Evolutionary conservation across 92 coral and sea anemone genomes (phyloP).

Genomic region (Zoanthus sansibaricus): DNA sequence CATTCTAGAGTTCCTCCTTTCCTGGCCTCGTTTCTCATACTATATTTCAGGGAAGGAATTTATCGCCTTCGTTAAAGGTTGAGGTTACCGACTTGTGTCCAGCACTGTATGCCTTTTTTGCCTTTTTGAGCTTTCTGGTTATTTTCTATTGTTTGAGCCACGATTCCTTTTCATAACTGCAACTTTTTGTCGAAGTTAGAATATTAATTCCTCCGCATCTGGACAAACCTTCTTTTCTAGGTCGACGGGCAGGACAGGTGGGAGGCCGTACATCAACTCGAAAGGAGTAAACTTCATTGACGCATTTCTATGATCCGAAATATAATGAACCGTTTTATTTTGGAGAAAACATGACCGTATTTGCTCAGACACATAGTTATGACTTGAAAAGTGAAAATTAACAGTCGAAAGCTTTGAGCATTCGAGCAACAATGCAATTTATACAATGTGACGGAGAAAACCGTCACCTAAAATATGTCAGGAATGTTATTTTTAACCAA

Average conservation of each 20-base stretch:
- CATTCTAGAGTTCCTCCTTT: conserved; percentile 72
- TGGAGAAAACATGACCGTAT: not conserved
- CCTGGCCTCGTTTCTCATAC: conserved; percentile 65
- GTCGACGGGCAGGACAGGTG: conserved; percentile 67
- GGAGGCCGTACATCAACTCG: conserved; percentile 71
- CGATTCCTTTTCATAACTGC: conserved; percentile 48
- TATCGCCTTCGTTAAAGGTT: conserved; percentile 57
- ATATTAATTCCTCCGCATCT: conserved; percentile 4
- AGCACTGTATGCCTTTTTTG: conserved; percentile 63
- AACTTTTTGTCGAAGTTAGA: conserved; percentile 61
- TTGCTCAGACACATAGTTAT: not conserved
- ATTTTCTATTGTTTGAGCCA: conserved; percentile 56
- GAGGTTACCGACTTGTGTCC: conserved; percentile 52
- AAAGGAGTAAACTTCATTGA: conserved; percentile 72
- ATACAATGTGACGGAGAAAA: too few relatives aligned
- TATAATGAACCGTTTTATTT: not conserved
- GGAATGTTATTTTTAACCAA: too few relatives aligned
- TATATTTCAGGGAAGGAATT: conserved; percentile 54
- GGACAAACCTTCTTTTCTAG: conserved; percentile 50
- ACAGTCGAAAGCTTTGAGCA: too few relatives aligned
- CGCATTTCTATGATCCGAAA: conserved; percentile 36
- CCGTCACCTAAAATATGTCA: too few relatives aligned
- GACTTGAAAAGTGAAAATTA: not conserved
- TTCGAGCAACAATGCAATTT: too few relatives aligned
- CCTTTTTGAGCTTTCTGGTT: conserved; percentile 51